These are phyloP conservation scores for Xylota segnis DNA, from an alignment of 2,888 invertebrate genomes.

Conservation along the genomic window DNA sequence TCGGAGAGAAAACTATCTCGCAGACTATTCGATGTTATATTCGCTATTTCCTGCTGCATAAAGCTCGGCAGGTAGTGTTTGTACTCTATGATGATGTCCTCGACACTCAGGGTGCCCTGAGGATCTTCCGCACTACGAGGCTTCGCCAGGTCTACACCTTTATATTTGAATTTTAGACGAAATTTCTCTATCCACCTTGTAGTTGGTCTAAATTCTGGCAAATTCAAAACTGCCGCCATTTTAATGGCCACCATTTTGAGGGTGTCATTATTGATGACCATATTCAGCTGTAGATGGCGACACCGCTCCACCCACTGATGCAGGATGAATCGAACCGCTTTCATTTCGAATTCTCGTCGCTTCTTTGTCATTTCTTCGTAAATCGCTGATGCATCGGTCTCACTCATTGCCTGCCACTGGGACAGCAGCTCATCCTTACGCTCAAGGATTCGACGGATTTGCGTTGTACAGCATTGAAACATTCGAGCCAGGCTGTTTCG, in stretches of 20 bases:
- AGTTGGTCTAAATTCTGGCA: conserved; percentile 81
- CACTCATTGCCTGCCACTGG: conserved; percentile 81
- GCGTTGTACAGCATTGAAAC: conserved; percentile 83
- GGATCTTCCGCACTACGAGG: conserved; percentile 42
- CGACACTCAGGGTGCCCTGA: conserved; percentile 80
- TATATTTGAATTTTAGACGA: conserved; percentile 82
- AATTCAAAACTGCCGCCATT: conserved; percentile 82
- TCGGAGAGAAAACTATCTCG: neutral
- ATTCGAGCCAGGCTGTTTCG: conserved; percentile 83
- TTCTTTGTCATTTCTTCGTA: conserved; percentile 83
- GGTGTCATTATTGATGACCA: conserved; percentile 80
- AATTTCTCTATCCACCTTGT: conserved; percentile 83
- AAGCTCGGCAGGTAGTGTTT: conserved; percentile 82
- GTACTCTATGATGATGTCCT: conserved; percentile 83
- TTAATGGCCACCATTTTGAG: conserved; percentile 81
- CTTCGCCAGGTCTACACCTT: conserved; percentile 79
- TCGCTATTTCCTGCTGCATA: conserved; percentile 82
- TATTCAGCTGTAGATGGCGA: conserved; percentile 79
- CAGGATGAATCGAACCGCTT: conserved; percentile 82
- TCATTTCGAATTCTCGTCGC: conserved; percentile 83
- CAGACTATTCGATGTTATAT: conserved; percentile 77
- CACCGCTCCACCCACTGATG: conserved; percentile 83
- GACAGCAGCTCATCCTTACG: conserved; percentile 81
- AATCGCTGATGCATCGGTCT: conserved; percentile 82
- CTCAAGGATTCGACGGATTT: conserved; percentile 82